phyloP scores from a whole-genome alignment of 2,113 vertebrate species.

The Cyanocitta stelleri region DNA sequence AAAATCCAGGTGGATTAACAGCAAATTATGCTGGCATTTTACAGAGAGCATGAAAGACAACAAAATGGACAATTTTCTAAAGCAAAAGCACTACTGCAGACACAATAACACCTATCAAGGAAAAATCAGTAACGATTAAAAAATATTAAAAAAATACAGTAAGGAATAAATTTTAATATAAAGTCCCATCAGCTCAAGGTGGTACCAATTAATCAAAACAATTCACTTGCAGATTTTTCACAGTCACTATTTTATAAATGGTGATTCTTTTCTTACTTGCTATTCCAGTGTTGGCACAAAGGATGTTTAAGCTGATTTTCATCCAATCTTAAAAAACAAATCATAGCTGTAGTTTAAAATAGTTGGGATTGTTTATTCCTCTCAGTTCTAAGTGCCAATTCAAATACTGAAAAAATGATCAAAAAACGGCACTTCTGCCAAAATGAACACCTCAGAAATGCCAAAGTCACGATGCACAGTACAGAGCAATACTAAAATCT shows the following conservation, averaged over 20 bases:
- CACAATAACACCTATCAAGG: not conserved
- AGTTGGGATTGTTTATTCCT: constrained; percentile 2
- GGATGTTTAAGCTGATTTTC: constrained; percentile 16
- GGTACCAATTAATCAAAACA: not conserved
- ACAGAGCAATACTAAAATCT: not conserved
- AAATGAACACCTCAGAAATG: not conserved
- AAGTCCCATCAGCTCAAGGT: not conserved
- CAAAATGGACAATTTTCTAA: not conserved
- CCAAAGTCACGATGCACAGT: not conserved
- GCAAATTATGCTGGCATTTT: not conserved
- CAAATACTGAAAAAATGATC: not conserved
- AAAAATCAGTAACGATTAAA: not conserved
- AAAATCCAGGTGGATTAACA: not conserved
- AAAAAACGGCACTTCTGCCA: not conserved
- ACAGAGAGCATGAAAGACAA: not conserved
- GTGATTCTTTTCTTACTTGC: not conserved
- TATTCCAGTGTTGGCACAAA: constrained; percentile 6
- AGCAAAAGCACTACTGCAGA: not conserved
- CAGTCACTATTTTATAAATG: not conserved
- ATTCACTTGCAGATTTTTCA: not conserved
- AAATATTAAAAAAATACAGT: not conserved
- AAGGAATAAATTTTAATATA: not conserved
- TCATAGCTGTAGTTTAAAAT: constrained; percentile 1
- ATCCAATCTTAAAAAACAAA: constrained; percentile 9
- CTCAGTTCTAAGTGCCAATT: not conserved